Conservation (phyloP, 2,888 invertebrate species). For the Agrochola litura region DNA sequence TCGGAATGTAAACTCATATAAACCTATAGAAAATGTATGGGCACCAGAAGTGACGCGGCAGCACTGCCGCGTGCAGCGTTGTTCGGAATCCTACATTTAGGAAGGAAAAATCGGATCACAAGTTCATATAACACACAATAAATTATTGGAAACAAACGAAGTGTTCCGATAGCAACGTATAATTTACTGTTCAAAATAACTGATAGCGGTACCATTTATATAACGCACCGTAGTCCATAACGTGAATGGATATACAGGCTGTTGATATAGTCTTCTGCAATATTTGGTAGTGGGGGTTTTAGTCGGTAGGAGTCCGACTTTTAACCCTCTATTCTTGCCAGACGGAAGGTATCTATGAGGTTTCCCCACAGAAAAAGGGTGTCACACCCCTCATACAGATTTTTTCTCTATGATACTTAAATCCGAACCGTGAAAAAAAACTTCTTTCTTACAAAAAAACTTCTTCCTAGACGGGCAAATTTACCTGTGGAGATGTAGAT, state of each 20-base stretch:
- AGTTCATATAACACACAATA: slow-evolving; percentile 14
- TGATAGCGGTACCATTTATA: slow-evolving; percentile 41
- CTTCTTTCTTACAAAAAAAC: neutral
- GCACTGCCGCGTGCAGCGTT: no score
- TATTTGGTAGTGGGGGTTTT: neutral
- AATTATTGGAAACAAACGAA: slow-evolving; percentile 9
- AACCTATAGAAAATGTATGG: no score
- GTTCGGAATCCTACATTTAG: neutral
- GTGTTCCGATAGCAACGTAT: slow-evolving; percentile 12
- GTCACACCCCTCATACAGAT: neutral
- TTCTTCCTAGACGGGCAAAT: neutral
- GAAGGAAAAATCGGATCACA: slow-evolving; percentile 33
- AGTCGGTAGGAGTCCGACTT: neutral
- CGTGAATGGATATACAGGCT: slow-evolving; percentile 40
- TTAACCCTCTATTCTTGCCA: neutral
- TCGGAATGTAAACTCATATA: no score
- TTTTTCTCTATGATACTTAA: neutral
- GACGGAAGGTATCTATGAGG: neutral
- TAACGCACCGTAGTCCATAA: slow-evolving; percentile 66
- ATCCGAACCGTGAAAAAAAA: neutral
- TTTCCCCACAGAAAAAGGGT: neutral
- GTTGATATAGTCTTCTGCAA: no score
- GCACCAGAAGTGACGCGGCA: no score
- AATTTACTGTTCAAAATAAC: slow-evolving; percentile 25
- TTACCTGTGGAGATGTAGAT: no score